Base-by-base conservation (phyloP, 1,140 invertebrate genomes). In the Meloidogyne chitwoodi region DNA sequence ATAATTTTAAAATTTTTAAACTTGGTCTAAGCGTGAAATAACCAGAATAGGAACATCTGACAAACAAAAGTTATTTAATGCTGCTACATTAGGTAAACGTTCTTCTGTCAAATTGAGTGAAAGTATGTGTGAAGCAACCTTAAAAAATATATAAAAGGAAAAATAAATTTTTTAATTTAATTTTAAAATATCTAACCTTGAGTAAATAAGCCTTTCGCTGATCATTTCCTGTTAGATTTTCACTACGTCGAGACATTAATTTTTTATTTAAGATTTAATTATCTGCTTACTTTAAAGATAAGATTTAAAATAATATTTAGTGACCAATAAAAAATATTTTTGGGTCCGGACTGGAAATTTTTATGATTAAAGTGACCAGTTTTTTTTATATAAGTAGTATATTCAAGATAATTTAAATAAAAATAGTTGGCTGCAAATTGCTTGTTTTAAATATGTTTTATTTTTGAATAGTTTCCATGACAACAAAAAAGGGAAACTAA, bases 41-140 rank as follows among this genome's bases (percentile, higher is more conserved):
- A 84, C 84, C 26, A 86, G 66, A 22, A 84, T 41, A n/a, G 72
- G 67, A 5, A 65, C 66, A 38, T 82, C 75, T 22, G 82, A 78
- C 31, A 87, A 83, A 56, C 79, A 78, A 75, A 86, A 86, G 1
- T 68, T 76, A 38, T 83, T 75, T 29, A 86, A 31, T 19, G 84
- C 83, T 22, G 72, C 56, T 11, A 77, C 78, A 63, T 85, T 85
- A 29, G 80, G 81, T 38, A 86, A 68, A 61, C 87, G 84, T 31
- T 86, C 85, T 75, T 86, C 84, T 0, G 69, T 70, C 0, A 86
- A 76, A 68, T 86, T 87, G 29, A 86, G 75, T 10, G 82, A 84
- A 26, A 86, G 73, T 27, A 86, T 74, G 44, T 87, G 79, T n/a
- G 79, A 81, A 56, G 85, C 85, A 48, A 83, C 77, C 41, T 83